A percentile compares a stretch with the other conserved stretches of the same genome.
Evolutionary conservation across 2,888 invertebrate genomes (phyloP).

Genomic region (Sericinus montela): DNA sequence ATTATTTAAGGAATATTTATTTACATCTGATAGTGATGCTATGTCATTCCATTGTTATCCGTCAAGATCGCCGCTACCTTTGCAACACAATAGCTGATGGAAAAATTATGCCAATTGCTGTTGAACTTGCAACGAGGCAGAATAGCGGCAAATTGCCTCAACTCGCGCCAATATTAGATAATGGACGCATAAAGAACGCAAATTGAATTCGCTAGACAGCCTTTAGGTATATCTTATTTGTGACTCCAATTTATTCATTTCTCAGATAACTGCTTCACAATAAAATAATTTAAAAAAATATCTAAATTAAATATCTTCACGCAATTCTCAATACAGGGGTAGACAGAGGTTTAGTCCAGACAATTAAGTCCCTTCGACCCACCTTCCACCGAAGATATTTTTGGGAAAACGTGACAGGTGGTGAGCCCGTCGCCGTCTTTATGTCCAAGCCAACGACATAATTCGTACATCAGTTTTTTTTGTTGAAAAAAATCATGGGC

Average conservation of each 20-base stretch:
- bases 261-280: no score
- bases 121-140: constrained; percentile 53
- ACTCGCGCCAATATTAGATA: constrained; percentile 69
- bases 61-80: constrained; percentile 7
- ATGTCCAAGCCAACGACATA: no score
- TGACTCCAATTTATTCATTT: not conserved
- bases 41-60: constrained; percentile 6
- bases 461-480: no score
- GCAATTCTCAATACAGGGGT: no score
- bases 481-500: no score
- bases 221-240: not conserved
- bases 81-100: constrained; percentile 49
- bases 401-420: no score
- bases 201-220: constrained; percentile 49
- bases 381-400: no score
- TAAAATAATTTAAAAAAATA: no score
- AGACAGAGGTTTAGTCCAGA: no score
- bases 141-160: constrained; percentile 41
- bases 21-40: not conserved
- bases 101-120: constrained; percentile 70
- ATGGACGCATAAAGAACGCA: constrained; percentile 66
- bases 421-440: no score
- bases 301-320: no score
- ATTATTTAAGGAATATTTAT: not conserved
- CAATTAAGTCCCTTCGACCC: no score